Percentiles rank a stretch among this genome's conserved stretches.
Evolutionary conservation across 2,888 invertebrate genomes (phyloP).

Genomic region (Drepana falcataria): DNA sequence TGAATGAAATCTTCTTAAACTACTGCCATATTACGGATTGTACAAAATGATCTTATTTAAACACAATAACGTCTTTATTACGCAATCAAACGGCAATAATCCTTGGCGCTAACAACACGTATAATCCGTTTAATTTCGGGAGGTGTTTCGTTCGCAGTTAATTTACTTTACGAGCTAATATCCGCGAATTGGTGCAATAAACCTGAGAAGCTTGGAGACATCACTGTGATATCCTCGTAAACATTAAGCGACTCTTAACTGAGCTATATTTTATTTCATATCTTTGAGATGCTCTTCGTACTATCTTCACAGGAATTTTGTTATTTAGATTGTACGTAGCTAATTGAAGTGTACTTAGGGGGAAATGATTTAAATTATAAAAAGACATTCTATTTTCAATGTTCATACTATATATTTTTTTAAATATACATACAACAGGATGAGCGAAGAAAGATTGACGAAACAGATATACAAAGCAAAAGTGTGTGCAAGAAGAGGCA

Average conservation of each 20-base stretch:
- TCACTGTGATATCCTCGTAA: conserved; percentile 25
- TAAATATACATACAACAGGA: too few relatives aligned
- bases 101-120: conserved; percentile 25
- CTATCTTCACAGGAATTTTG: not conserved
- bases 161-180: conserved; percentile 46
- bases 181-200: conserved; percentile 44
- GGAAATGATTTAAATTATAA: too few relatives aligned
- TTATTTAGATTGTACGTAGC: too few relatives aligned
- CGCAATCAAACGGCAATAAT: conserved; percentile 30
- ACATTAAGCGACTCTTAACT: conserved; percentile 4
- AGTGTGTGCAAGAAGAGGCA: too few relatives aligned
- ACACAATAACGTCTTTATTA: conserved; percentile 29
- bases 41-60: conserved; percentile 1
- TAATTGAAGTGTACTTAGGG: too few relatives aligned
- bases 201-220: conserved; percentile 29
- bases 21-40: not conserved
- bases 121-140: conserved; percentile 37
- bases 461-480: too few relatives aligned
- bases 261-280: conserved; percentile 3
- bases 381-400: too few relatives aligned
- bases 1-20: not conserved
- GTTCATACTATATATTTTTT: too few relatives aligned
- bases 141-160: conserved; percentile 45
- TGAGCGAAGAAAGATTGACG: too few relatives aligned
- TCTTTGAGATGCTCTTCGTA: not conserved